Evolutionary conservation across 64 coral and sea anemone species (phyloP), one percentile per base, ranked within the genome.

Genomic region (Catalaphyllia jardinei): DNA sequence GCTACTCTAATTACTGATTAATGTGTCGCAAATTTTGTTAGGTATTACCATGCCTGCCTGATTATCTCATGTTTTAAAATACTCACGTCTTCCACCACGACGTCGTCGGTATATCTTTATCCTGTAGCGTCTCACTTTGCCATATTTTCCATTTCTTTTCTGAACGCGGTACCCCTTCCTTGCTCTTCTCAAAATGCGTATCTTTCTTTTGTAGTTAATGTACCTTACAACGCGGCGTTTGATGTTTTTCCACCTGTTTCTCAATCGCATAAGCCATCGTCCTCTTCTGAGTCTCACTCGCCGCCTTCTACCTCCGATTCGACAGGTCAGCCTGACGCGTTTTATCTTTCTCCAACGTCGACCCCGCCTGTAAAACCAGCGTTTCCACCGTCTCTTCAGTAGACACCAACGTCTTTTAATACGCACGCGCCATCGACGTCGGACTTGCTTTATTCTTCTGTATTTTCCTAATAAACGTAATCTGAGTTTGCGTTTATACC

Each of bases 321-420:
- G 73, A 19, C 73, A 75, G 0, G 73, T 75, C 11, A 75, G 73
- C 31, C 73, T 75, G 73, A 75, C 11, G 18, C 73, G 73, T 9
- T 75, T 75, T 39, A 75, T 75, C 17, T 14, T 38, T 16, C 73
- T 18, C 73, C 73, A 75, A 75, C 71, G n/a, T 73, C 71, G 71
- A 27, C 71, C 25, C 8, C 71, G 25, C 71, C 29, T 75, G 4
- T 39, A 46, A 5, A 19, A 75, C 73, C 73, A 75, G 15, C 73
- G 73, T 18, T 75, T 75, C 20, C 33, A 10, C 35, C 73, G 31
- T 17, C 18, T 75, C 18, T 4, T 31, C 4, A 75, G 30, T 75
- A 16, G 16, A 75, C 30, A 42, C 73, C 30, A 75, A 33, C 73
- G 73, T 75, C 33, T 17, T 16, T 42, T 35, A 18, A 75, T 42